These are phyloP conservation scores for Pseudochaenichthys georgianus DNA, from an alignment of 2,797 vertebrate genomes.

Conservation along the genomic window DNA sequence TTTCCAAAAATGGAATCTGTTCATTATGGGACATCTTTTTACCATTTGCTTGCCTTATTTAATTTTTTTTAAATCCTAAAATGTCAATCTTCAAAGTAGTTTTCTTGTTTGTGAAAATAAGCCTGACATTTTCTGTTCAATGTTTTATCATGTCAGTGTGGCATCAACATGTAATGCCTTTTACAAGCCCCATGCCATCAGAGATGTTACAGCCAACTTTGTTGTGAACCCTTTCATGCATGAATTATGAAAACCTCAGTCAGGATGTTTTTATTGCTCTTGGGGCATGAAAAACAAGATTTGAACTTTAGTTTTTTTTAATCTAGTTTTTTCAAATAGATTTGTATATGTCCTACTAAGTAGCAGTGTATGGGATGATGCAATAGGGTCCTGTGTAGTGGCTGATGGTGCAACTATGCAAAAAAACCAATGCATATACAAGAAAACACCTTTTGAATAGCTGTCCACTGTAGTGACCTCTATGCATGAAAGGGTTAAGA, in stretches of 20 bases:
- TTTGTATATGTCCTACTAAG: no score
- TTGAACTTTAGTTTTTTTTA: no score
- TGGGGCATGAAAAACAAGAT: no score
- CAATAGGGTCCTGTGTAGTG: no score
- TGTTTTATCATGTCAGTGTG: constrained; percentile 4
- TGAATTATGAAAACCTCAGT: no score
- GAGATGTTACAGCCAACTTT: constrained; percentile 8
- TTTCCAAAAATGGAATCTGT: not conserved
- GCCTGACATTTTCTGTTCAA: not conserved
- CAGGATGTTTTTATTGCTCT: no score
- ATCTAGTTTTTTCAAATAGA: no score
- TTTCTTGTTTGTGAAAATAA: constrained; percentile 17
- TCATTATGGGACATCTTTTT: not conserved
- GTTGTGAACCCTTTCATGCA: not conserved
- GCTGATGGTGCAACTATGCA: no score
- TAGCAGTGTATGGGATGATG: no score
- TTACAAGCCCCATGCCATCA: not conserved
- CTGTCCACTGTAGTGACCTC: no score
- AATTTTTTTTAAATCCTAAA: constrained; percentile 11
- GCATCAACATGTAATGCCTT: not conserved
- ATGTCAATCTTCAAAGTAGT: constrained; percentile 1
- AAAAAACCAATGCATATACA: no score
- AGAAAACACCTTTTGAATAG: no score
- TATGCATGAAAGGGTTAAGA: not conserved
- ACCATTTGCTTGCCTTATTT: not conserved